Evolutionary conservation across 1,140 invertebrate species (phyloP).

Genomic region (Papilio polytes): DNA sequence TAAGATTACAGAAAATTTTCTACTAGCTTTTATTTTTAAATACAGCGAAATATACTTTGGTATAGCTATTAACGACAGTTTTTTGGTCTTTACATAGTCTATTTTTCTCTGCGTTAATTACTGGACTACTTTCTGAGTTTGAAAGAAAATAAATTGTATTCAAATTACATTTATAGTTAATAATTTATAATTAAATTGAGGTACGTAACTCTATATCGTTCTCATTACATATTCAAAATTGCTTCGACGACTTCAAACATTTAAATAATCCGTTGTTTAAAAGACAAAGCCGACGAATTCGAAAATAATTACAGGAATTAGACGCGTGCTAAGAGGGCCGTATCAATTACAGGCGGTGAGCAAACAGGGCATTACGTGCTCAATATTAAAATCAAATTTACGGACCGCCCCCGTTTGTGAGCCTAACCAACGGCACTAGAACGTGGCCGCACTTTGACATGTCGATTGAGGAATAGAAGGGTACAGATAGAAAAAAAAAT

Average conservation of each 20-base stretch:
- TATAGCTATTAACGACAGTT: no score
- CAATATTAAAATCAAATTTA: slow-evolving; percentile 82
- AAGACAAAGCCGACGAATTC: slow-evolving; percentile 69
- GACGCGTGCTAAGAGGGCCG: slow-evolving; percentile 68
- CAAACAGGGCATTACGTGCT: slow-evolving; percentile 75
- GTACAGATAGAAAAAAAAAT: slow-evolving; percentile 44
- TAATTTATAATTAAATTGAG: not conserved
- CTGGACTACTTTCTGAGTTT: no score
- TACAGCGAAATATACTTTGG: no score
- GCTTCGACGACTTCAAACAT: slow-evolving; percentile 39
- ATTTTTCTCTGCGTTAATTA: no score
- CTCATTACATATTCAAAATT: slow-evolving; percentile 39
- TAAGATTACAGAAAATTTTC: no score
- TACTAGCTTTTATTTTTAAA: no score
- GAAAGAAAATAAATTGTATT: no score
- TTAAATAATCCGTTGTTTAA: slow-evolving; percentile 68
- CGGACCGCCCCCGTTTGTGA: slow-evolving; percentile 58
- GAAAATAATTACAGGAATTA: slow-evolving; percentile 80
- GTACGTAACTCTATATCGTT: not conserved
- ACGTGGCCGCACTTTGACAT: slow-evolving; percentile 43
- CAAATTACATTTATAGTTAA: not conserved
- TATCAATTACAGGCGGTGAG: slow-evolving; percentile 76
- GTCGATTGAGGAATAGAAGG: slow-evolving; percentile 44
- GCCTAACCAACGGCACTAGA: slow-evolving; percentile 44
- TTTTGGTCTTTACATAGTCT: no score